Evolutionary conservation across 1,140 invertebrate genomes (phyloP).

Genomic region (Drosophila ercepeae): DNA sequence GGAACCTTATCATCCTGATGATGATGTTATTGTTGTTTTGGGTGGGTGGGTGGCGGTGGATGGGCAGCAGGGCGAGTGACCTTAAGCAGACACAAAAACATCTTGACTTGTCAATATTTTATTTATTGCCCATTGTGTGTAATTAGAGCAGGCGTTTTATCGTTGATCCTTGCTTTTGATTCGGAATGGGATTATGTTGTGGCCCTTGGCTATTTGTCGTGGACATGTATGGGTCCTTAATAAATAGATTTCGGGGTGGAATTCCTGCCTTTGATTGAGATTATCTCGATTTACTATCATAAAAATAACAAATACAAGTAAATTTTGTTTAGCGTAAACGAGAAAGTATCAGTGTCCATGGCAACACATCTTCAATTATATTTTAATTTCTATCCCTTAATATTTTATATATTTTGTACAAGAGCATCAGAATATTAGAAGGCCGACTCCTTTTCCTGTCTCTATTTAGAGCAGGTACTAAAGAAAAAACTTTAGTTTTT

Average conservation of each 20-base stretch:
- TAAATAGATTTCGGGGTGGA: conserved; percentile 1
- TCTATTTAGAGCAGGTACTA: too few relatives aligned
- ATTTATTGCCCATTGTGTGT: conserved; percentile 75
- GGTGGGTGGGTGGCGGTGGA: background rate
- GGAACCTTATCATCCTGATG: background rate
- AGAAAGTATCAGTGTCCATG: background rate
- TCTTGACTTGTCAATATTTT: conserved; percentile 80
- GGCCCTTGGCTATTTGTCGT: conserved; percentile 21
- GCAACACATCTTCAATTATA: background rate
- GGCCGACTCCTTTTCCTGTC: too few relatives aligned
- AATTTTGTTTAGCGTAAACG: background rate
- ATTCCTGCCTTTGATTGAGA: background rate
- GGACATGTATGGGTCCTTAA: background rate
- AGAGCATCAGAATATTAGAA: too few relatives aligned
- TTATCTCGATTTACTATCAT: background rate
- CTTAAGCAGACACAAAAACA: conserved; percentile 62
- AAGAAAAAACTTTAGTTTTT: conserved; percentile 10
- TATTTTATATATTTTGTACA: too few relatives aligned
- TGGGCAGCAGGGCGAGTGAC: conserved; percentile 25
- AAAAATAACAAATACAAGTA: background rate
- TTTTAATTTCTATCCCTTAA: background rate
- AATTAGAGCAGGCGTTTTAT: conserved; percentile 69
- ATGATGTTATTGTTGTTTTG: conserved; percentile 1
- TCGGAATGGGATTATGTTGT: conserved; percentile 38
- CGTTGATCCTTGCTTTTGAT: conserved; percentile 44